These are phyloP conservation scores for Ormyrus labotus DNA, from an alignment of 2,888 invertebrate genomes.

Conservation along the genomic window DNA sequence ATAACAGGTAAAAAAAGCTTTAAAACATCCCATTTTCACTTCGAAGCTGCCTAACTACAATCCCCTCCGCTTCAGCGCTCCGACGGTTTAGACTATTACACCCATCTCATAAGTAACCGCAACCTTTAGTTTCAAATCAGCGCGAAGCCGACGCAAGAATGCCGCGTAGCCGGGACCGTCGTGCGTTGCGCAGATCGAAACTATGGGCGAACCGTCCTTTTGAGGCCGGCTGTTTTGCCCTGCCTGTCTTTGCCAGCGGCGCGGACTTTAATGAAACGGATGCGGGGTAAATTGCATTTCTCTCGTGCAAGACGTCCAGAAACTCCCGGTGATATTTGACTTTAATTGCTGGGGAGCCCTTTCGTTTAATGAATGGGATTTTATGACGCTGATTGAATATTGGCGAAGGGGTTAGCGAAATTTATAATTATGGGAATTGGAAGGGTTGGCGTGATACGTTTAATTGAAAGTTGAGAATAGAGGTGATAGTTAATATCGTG, in stretches of 20 bases:
- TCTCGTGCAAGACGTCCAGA: neutral
- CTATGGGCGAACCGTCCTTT: slow-evolving; percentile 12
- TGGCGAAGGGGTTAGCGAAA: too few relatives aligned
- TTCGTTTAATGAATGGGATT: too few relatives aligned
- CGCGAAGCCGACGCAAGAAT: neutral
- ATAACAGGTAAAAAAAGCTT: too few relatives aligned
- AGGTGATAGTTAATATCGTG: too few relatives aligned
- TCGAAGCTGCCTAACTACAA: too few relatives aligned
- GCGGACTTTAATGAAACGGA: slow-evolving; percentile 41
- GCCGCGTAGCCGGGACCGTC: neutral
- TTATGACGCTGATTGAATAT: too few relatives aligned
- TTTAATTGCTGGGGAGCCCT: slow-evolving; percentile 12
- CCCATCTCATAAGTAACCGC: too few relatives aligned
- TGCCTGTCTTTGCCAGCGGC: slow-evolving; percentile 38
- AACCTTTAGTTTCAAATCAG: too few relatives aligned
- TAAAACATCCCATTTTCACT: too few relatives aligned
- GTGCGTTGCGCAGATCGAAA: neutral
- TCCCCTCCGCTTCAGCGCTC: too few relatives aligned
- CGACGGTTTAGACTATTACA: too few relatives aligned
- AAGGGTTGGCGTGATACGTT: neutral
- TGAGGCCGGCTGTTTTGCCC: slow-evolving; percentile 15
- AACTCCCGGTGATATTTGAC: slow-evolving; percentile 20
- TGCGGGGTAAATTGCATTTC: slow-evolving; percentile 38
- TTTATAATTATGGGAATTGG: too few relatives aligned
- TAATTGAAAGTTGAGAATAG: neutral